phyloP scores from a whole-genome alignment of 2,113 vertebrate species.

The Eublepharis macularius region DNA sequence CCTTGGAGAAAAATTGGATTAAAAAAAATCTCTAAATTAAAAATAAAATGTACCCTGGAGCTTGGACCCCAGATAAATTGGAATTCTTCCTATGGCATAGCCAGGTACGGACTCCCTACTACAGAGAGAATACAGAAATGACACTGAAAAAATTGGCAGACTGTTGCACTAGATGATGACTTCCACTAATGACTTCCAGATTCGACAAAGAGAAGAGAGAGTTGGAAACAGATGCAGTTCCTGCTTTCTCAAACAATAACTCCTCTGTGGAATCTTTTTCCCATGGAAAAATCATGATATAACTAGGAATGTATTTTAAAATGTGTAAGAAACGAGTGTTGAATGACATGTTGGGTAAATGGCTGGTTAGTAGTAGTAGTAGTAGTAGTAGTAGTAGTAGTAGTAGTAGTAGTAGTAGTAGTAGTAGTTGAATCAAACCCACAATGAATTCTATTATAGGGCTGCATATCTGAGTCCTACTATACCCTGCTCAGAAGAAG shows the following conservation, averaged over 20 bases:
- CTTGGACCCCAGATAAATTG: not conserved
- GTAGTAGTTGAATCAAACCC: not conserved
- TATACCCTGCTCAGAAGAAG: too few species aligned
- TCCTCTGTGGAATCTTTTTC: not conserved
- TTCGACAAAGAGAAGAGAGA: not conserved
- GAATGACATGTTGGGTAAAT: not conserved
- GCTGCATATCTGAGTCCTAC: too few species aligned
- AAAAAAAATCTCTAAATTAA: too few species aligned
- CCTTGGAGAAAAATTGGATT: too few species aligned
- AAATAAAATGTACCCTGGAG: too few species aligned
- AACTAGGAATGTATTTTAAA: not conserved
- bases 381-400: too few species aligned
- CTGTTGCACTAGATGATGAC: not conserved
- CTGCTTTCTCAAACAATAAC: not conserved
- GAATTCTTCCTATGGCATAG: not conserved
- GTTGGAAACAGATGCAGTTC: conserved; percentile 1
- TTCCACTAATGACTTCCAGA: conserved; percentile 23
- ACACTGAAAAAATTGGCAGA: not conserved
- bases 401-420: too few species aligned
- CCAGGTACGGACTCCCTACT: not conserved
- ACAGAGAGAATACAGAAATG: not conserved
- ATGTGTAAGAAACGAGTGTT: not conserved
- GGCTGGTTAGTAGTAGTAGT: too few species aligned
- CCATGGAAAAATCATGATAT: conserved; percentile 5
- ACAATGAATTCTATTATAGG: too few species aligned